Base-by-base conservation (phyloP, 2,888 invertebrate genomes). In the Chorisops tibialis region DNA sequence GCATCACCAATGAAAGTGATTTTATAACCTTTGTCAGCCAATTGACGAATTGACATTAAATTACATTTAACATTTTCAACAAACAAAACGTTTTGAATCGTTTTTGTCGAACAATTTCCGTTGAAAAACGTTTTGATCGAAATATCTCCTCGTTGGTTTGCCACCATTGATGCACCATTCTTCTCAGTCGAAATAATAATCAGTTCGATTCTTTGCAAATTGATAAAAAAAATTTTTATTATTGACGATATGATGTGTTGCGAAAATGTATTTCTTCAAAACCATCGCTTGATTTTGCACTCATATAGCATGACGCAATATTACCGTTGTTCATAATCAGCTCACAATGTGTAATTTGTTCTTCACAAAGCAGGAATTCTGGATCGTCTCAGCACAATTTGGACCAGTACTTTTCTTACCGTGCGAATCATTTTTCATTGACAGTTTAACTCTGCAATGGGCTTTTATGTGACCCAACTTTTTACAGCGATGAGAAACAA, bases 51-150 rank as follows among this genome's bases (percentile, higher is more conserved):
- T 49, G 59, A 59, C 21, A 59, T 38, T 12, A 59, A 19, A 19
- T 59, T 61, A 38, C 61, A 52, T 45, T 61, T 50, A 14, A 61
- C 18, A 18, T 52, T 50, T n/a, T 45, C 11, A 3, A 52, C 51
- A 52, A 22, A 61, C 11, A 52, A 37, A 14, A 61, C 61, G 16
- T 52, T 35, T 52, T 61, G 4, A 6, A 61, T 51, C 7, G 18
- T 38, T 38, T 43, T 43, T 14, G 7, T 43, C 16, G 14, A 43
- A 6, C 14, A n/a, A n/a, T 16, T 6, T 48, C 19, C 11, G 11
- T 37, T 11, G 37, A 37, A 37, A 37, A 37, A 37, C 37, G 37
- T 37, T 11, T 37, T 37, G 7, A 37, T 37, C 11, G 37, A 37
- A 37, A 37, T 37, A 11, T 37, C 37, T 37, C 37, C 37, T 37